Percentiles rank a stretch among this genome's conserved stretches.
Conservation (phyloP, 2,797 vertebrate species). For the Sparus aurata region DNA sequence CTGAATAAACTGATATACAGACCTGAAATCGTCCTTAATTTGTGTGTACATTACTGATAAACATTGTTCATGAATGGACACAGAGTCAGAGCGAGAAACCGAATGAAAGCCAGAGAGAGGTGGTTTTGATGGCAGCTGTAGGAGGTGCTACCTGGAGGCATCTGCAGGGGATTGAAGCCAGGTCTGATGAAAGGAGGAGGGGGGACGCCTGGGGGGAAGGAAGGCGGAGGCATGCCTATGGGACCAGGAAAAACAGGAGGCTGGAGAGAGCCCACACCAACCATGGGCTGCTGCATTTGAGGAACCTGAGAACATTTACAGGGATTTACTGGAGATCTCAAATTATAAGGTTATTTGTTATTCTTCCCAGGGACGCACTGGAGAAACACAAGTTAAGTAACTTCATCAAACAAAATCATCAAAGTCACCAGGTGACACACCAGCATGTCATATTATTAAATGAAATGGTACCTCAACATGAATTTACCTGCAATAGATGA, state of each 20-base stretch:
- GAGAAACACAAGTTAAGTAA: background rate
- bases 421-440: background rate
- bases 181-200: constrained; percentile 92
- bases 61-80: background rate
- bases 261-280: constrained; percentile 88
- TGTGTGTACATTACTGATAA: background rate
- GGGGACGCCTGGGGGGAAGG: constrained; percentile 93
- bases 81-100: constrained; percentile 4
- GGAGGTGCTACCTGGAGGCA: constrained; percentile 92
- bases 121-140: background rate
- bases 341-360: background rate
- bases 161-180: constrained; percentile 97
- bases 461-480: background rate
- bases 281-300: constrained; percentile 88
- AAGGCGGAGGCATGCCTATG: constrained; percentile 93
- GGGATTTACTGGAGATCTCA: constrained; percentile 12
- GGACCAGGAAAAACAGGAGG: constrained; percentile 93
- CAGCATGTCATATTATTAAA: background rate
- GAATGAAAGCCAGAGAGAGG: constrained; percentile 5
- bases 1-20: background rate
- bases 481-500: background rate
- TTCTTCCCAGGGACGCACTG: background rate
- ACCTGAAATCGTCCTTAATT: background rate
- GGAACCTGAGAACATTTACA: constrained; percentile 73
- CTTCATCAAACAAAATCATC: background rate